Evolutionary conservation across 2,113 vertebrate species (phyloP).

Genomic region (Ivindomyrus marchei): DNA sequence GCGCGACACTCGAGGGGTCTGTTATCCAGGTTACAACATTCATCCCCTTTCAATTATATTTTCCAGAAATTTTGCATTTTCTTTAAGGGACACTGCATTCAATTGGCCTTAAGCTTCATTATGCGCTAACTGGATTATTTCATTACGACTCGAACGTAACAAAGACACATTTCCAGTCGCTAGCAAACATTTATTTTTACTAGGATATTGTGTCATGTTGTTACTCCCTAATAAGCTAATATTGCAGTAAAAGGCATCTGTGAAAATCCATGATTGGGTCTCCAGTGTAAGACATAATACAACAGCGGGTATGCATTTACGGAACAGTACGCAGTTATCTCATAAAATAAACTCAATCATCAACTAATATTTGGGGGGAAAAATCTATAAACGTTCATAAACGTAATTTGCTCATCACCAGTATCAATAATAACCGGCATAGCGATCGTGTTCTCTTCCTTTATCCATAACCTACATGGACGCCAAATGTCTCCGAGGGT

Average conservation of each 20-base stretch:
- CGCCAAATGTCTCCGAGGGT: neutral
- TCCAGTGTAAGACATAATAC: neutral
- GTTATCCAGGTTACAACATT: constrained; percentile 9
- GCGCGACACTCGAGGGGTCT: constrained; percentile 7
- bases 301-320: neutral
- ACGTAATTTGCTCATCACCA: neutral
- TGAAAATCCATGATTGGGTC: neutral
- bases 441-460: neutral
- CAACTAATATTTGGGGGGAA: neutral
- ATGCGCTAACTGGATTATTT: neutral
- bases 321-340: neutral
- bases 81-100: neutral
- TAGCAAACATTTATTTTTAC: neutral
- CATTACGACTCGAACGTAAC: neutral
- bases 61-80: neutral
- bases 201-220: neutral
- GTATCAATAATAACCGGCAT: neutral
- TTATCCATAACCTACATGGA: neutral
- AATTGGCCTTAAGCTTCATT: neutral
- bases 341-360: neutral
- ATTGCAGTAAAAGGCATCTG: neutral
- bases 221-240: neutral
- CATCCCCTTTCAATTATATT: neutral
- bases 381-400: neutral
- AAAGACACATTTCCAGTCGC: neutral